Evolutionary conservation across 2,113 vertebrate species (phyloP).

Genomic region (Chionomys nivalis): DNA sequence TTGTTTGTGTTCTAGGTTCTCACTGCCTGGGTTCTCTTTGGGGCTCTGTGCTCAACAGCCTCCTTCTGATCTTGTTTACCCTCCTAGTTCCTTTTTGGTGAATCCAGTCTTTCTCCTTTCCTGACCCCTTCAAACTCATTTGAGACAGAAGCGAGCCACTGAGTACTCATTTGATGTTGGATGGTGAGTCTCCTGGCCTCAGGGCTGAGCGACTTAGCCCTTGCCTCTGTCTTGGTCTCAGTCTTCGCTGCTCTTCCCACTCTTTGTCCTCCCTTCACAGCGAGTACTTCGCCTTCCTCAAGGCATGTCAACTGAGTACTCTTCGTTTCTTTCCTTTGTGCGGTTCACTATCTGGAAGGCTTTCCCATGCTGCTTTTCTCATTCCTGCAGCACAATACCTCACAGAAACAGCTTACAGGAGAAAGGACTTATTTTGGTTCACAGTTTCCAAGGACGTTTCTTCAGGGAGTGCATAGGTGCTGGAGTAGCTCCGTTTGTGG

Average conservation of each 20-base stretch:
- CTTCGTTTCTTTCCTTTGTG: neutral
- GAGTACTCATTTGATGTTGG: accelerated
- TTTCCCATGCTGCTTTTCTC: no score
- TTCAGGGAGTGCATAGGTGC: no score
- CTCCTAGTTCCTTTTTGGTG: neutral
- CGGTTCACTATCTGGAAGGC: neutral
- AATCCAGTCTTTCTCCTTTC: neutral
- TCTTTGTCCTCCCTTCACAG: accelerated
- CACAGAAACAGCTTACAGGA: neutral
- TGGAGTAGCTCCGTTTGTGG: no score
- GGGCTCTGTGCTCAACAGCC: neutral
- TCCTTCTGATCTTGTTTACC: neutral
- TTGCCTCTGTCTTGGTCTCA: neutral
- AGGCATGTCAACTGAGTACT: accelerated
- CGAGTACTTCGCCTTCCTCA: neutral
- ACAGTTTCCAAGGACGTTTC: neutral
- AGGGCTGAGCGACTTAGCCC: neutral
- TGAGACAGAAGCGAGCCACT: neutral
- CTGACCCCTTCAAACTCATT: neutral
- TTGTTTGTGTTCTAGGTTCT: neutral
- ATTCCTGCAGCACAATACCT: neutral
- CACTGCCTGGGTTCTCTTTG: neutral
- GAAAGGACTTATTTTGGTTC: neutral
- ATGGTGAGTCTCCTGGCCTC: neutral
- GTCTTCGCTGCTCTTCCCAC: accelerated